These are phyloP conservation scores for Psittacara wagleri DNA, from an alignment of 2,113 vertebrate genomes.

Conservation along the genomic window DNA sequence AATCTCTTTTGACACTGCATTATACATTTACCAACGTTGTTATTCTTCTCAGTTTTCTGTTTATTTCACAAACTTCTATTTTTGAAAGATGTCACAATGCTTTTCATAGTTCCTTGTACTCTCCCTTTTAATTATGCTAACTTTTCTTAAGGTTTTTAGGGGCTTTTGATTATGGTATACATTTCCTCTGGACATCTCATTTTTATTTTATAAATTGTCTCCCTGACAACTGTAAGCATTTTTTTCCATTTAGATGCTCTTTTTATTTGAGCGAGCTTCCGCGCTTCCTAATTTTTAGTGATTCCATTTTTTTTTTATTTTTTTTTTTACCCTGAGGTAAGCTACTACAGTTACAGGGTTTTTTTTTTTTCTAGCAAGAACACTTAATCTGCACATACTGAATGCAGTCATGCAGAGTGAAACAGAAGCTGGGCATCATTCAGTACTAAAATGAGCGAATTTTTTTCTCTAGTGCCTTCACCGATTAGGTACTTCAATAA, in stretches of 20 bases:
- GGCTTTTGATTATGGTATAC: neutral
- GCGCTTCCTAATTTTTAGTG: neutral
- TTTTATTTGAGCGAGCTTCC: neutral
- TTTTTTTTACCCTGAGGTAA: neutral
- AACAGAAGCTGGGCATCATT: neutral
- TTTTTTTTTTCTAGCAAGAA: neutral
- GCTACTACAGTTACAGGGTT: neutral
- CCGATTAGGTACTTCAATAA: neutral
- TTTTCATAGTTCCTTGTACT: neutral
- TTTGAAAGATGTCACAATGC: neutral
- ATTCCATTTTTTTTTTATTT: rapidly evolving
- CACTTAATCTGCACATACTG: neutral
- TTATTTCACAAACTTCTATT: neutral
- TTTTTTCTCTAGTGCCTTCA: neutral
- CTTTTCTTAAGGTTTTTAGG: neutral
- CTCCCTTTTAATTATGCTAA: neutral
- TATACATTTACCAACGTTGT: neutral
- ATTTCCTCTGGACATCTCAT: neutral
- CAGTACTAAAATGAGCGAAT: neutral
- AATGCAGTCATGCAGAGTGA: neutral
- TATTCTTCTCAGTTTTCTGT: neutral
- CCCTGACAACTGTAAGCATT: neutral
- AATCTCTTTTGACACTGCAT: neutral
- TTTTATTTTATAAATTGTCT: constrained; percentile 20
- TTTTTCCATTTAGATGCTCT: neutral